Evolutionary conservation across 2,113 vertebrate species (phyloP).

Genomic region (Mesoclemmys tuberculata): DNA sequence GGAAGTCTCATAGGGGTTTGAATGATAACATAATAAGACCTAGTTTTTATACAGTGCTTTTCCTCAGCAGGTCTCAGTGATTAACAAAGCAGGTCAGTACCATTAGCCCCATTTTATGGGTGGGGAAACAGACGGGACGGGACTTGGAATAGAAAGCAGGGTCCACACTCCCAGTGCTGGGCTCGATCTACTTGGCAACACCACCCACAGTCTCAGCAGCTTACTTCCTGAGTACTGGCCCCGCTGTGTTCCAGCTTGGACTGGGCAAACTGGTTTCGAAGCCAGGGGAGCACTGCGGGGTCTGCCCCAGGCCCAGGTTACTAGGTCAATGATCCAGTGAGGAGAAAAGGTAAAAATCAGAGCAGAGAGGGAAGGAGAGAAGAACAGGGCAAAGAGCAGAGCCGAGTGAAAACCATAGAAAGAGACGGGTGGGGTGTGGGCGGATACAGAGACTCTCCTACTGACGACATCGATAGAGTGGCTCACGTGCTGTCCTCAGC

Average conservation of each 20-base stretch:
- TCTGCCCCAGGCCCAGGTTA: background rate
- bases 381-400: background rate
- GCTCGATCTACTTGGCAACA: background rate
- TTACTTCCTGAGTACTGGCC: background rate
- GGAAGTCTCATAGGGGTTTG: background rate
- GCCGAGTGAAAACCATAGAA: background rate
- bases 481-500: background rate
- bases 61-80: background rate
- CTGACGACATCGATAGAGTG: background rate
- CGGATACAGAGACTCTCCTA: background rate
- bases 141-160: background rate
- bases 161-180: background rate
- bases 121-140: background rate
- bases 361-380: background rate
- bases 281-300: background rate
- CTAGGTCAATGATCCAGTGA: background rate
- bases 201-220: background rate
- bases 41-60: background rate
- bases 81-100: background rate
- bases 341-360: background rate
- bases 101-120: background rate
- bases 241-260: background rate
- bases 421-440: background rate
- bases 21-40: background rate
- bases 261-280: background rate